Evolutionary conservation across 2,113 vertebrate genomes (phyloP).

Genomic region (Misgurnus anguillicaudatus): DNA sequence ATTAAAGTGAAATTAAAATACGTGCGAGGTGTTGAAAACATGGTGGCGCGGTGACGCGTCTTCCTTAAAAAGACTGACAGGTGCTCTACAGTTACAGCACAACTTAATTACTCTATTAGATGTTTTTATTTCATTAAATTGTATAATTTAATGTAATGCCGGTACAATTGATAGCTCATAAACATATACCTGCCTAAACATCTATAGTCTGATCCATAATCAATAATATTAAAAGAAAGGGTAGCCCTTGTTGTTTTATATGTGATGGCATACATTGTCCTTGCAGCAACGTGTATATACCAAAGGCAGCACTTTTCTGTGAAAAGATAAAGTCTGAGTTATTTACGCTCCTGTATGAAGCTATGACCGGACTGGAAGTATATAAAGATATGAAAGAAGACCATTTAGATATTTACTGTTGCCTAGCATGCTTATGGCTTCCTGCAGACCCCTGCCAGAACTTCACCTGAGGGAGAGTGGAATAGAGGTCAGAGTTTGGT

Average conservation of each 20-base stretch:
- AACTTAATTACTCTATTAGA: too few relatives aligned
- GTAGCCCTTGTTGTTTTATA: not conserved
- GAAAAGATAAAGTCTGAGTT: constrained; percentile 48
- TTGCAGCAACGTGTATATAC: constrained; percentile 44
- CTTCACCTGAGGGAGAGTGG: constrained; percentile 59
- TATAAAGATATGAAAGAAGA: constrained; percentile 46
- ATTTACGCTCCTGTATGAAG: constrained; percentile 63
- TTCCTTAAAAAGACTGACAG: too few relatives aligned
- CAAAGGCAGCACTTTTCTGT: constrained; percentile 18
- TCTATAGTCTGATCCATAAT: too few relatives aligned
- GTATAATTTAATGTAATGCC: too few relatives aligned
- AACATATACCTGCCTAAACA: too few relatives aligned
- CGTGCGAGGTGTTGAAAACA: too few relatives aligned
- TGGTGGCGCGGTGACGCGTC: too few relatives aligned
- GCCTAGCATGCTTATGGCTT: constrained; percentile 51
- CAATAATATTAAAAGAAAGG: too few relatives aligned
- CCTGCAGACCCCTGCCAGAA: constrained; percentile 60
- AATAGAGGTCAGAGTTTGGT: constrained; percentile 57
- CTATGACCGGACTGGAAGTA: constrained; percentile 54
- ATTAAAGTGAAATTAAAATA: too few relatives aligned
- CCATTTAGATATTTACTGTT: constrained; percentile 59
- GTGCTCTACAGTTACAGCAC: too few relatives aligned
- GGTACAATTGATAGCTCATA: too few relatives aligned
- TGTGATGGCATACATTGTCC: constrained; percentile 29
- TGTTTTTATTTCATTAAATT: too few relatives aligned